Evolutionary conservation across 2,797 vertebrate species (phyloP).

Genomic region (Pantherophis vulpinus): DNA sequence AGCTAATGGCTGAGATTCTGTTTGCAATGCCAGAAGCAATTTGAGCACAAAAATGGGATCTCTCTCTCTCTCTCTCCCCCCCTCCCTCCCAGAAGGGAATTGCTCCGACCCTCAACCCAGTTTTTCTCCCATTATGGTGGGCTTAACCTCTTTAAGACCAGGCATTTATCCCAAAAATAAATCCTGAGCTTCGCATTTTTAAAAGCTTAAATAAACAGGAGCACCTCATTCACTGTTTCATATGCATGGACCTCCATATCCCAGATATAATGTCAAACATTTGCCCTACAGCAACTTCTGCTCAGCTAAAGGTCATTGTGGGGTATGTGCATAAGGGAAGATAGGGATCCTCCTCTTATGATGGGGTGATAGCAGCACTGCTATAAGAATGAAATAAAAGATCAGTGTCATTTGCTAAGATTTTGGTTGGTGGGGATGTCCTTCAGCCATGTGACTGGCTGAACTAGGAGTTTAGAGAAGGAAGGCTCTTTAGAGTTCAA

Average conservation of each 20-base stretch:
- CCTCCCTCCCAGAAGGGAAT: neutral
- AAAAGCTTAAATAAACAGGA: neutral
- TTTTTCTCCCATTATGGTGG: neutral
- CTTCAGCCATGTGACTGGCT: neutral
- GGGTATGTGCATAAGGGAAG: neutral
- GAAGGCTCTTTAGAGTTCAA: neutral
- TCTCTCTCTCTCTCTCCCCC: neutral
- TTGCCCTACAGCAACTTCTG: neutral
- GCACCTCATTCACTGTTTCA: neutral
- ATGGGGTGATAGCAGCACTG: neutral
- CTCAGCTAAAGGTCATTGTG: neutral
- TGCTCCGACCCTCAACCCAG: neutral
- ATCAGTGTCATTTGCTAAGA: neutral
- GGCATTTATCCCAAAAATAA: neutral
- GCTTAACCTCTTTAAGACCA: neutral
- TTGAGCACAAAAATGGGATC: neutral
- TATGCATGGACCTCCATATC: neutral
- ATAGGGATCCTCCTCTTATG: neutral
- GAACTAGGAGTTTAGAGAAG: neutral
- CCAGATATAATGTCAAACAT: neutral
- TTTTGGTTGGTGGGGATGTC: neutral
- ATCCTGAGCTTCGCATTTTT: neutral
- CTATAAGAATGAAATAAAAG: neutral
- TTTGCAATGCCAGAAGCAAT: slow-evolving; percentile 18
- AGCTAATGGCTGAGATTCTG: slow-evolving; percentile 24